These are phyloP conservation scores for Aleiodes alternator DNA, from an alignment of 2,888 invertebrate species.

Conservation along the genomic window DNA sequence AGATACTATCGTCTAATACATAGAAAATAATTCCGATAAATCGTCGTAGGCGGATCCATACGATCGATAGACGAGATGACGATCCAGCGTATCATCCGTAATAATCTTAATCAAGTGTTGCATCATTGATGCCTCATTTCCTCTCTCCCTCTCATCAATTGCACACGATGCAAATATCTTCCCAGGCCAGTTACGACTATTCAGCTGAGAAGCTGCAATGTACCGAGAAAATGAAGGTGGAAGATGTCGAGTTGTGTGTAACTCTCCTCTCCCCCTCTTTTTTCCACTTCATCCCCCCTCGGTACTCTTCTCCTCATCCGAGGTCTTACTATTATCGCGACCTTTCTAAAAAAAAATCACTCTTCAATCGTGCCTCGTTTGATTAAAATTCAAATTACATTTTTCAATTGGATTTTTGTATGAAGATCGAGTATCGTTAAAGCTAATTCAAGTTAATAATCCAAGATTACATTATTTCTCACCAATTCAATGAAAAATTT, in stretches of 20 bases:
- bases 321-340: slow-evolving; percentile 43
- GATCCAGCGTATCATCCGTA: slow-evolving; percentile 51
- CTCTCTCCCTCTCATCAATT: neutral
- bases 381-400: slow-evolving; percentile 34
- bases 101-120: slow-evolving; percentile 54
- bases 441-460: slow-evolving; percentile 8
- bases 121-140: slow-evolving; percentile 48
- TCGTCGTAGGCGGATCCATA: slow-evolving; percentile 51
- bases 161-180: slow-evolving; percentile 50
- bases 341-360: slow-evolving; percentile 38
- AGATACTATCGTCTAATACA: neutral
- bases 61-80: slow-evolving; percentile 49
- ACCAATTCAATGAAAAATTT: neutral
- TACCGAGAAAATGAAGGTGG: slow-evolving; percentile 41
- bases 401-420: slow-evolving; percentile 28
- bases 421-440: slow-evolving; percentile 9
- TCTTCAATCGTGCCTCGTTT: slow-evolving; percentile 12
- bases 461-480: slow-evolving; percentile 1
- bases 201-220: slow-evolving; percentile 16
- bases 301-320: neutral
- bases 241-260: slow-evolving; percentile 33
- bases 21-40: slow-evolving; percentile 31
- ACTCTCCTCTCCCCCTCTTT: too few relatives aligned
- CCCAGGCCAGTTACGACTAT: slow-evolving; percentile 50
- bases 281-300: neutral